Evolutionary conservation across 2,113 vertebrate genomes (phyloP).

Genomic region (Platysteira castanea): DNA sequence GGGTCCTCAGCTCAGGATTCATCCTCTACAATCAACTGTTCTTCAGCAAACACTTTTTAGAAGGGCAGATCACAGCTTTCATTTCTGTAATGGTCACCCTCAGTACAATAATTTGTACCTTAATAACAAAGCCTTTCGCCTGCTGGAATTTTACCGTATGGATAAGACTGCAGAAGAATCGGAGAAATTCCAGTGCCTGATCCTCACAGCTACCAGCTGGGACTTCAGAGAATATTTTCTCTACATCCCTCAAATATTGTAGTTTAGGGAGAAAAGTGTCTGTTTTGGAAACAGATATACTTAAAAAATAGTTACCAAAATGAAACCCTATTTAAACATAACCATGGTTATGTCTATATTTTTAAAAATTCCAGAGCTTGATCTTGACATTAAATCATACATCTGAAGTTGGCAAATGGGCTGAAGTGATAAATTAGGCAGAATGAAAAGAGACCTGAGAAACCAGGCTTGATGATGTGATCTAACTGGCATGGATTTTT

Average conservation of each 20-base stretch:
- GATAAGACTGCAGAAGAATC: background rate
- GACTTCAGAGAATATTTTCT: background rate
- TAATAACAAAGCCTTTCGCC: background rate
- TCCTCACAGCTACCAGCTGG: background rate
- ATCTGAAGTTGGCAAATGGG: background rate
- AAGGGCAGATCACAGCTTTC: background rate
- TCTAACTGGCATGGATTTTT: conserved; percentile 1
- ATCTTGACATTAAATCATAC: background rate
- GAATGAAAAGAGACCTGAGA: conserved; percentile 38
- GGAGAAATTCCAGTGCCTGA: background rate
- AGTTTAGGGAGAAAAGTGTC: background rate
- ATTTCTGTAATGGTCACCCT: background rate
- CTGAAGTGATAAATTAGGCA: conserved; percentile 38
- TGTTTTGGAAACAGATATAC: background rate
- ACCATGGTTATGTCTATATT: background rate
- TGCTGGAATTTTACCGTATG: background rate
- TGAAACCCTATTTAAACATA: background rate
- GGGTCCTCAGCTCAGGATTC: background rate
- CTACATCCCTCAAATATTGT: background rate
- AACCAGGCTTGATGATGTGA: background rate
- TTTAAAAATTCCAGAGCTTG: background rate
- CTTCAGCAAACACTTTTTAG: background rate
- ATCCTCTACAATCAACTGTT: background rate
- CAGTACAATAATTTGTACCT: background rate
- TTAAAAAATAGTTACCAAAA: background rate